Evolutionary conservation across 2,888 invertebrate genomes (phyloP).

Genomic region (Ditula angustiorana): DNA sequence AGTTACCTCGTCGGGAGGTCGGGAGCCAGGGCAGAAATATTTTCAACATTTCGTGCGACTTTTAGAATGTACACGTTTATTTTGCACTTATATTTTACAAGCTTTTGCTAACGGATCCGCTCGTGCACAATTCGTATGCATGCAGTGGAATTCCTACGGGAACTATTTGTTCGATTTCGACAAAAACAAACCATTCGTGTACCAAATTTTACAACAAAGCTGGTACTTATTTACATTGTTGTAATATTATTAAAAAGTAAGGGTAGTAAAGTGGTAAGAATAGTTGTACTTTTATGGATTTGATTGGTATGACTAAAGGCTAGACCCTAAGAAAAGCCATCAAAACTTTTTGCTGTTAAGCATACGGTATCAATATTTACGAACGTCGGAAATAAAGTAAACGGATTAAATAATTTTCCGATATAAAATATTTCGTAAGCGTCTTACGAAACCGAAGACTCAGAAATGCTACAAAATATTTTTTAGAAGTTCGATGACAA

Average conservation of each 20-base stretch:
- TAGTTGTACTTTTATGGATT: too few species aligned
- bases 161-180: too few species aligned
- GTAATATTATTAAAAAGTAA: too few species aligned
- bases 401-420: conserved; percentile 16
- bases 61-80: not conserved
- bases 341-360: not conserved
- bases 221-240: too few species aligned
- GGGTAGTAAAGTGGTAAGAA: too few species aligned
- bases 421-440: conserved; percentile 28
- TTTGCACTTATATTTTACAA: not conserved
- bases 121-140: not conserved
- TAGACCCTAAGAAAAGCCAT: not conserved
- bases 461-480: conserved; percentile 28
- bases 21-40: conserved; percentile 15
- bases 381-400: conserved; percentile 7
- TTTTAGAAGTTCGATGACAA: conserved; percentile 38
- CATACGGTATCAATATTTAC: conserved; percentile 8
- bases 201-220: too few species aligned
- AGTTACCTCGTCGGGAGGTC: conserved; percentile 13
- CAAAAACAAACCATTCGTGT: too few species aligned
- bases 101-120: not conserved
- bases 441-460: conserved; percentile 25
- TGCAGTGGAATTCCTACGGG: too few species aligned
- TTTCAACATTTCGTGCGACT: not conserved
- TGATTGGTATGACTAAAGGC: too few species aligned